These are phyloP conservation scores for Epinotia demarniana DNA, from an alignment of 2,888 invertebrate species.

Conservation along the genomic window DNA sequence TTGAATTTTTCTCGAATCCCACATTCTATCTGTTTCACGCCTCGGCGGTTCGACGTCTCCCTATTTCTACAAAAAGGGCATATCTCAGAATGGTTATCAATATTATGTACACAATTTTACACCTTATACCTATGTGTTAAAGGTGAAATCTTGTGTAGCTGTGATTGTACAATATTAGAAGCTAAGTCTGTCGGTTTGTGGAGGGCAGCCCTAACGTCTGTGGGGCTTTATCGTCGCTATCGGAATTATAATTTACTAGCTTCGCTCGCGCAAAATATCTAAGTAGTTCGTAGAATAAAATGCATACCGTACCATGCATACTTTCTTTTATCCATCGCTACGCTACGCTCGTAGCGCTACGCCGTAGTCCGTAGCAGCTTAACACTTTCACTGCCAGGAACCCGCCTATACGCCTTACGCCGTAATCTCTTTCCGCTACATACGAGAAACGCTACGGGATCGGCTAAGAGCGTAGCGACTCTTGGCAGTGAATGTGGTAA, in stretches of 20 bases:
- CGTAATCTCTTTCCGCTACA: too few species aligned
- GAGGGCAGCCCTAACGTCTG: not conserved
- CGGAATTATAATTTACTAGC: conserved; percentile 13
- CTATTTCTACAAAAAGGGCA: not conserved
- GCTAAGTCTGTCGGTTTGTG: not conserved
- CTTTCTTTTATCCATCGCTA: too few species aligned
- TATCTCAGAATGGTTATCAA: not conserved
- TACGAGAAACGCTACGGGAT: too few species aligned
- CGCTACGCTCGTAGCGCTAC: too few species aligned
- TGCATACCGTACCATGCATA: too few species aligned
- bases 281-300: too few species aligned
- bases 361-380: too few species aligned
- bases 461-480: too few species aligned
- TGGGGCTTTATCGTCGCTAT: not conserved
- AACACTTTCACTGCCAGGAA: too few species aligned
- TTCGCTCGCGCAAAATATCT: not conserved
- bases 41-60: conserved; percentile 1
- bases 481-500: too few species aligned
- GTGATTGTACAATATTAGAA: not conserved
- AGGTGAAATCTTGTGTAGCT: not conserved
- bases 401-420: too few species aligned
- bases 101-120: not conserved
- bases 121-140: not conserved
- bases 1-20: conserved; percentile 26
- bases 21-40: conserved; percentile 35